These are phyloP conservation scores for Rhagium mordax DNA, from an alignment of 2,888 invertebrate genomes.

Conservation along the genomic window DNA sequence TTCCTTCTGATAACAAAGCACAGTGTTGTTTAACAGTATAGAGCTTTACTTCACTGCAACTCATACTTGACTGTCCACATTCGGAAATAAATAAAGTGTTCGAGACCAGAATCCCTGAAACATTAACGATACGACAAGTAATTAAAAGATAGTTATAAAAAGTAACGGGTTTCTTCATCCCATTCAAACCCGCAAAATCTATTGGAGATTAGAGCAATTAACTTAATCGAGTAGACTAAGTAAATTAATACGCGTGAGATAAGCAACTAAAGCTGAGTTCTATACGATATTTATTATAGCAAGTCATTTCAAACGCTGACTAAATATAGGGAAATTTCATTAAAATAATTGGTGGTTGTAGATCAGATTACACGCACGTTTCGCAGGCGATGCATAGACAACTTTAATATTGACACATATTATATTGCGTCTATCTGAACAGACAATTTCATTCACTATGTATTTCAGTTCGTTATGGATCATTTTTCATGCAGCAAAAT, in stretches of 20 bases:
- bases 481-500: neutral
- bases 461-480: neutral
- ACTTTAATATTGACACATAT: constrained; percentile 17
- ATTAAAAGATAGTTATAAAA: neutral
- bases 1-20: too few species aligned
- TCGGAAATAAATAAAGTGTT: neutral
- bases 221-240: constrained; percentile 22
- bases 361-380: constrained; percentile 44
- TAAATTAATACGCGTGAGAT: constrained; percentile 42
- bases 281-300: constrained; percentile 18
- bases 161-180: neutral
- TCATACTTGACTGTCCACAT: too few species aligned
- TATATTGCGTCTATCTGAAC: neutral
- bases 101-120: neutral
- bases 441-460: neutral
- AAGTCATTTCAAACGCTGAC: constrained; percentile 15
- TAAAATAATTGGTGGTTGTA: constrained; percentile 49
- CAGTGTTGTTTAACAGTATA: too few species aligned
- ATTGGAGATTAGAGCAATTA: constrained; percentile 9
- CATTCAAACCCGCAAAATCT: too few species aligned
- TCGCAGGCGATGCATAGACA: neutral
- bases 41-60: too few species aligned
- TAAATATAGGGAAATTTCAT: constrained; percentile 50
- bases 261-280: constrained; percentile 39
- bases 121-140: neutral